Conservation (phyloP, 2,113 vertebrate genomes). For the Axis porcinus region DNA sequence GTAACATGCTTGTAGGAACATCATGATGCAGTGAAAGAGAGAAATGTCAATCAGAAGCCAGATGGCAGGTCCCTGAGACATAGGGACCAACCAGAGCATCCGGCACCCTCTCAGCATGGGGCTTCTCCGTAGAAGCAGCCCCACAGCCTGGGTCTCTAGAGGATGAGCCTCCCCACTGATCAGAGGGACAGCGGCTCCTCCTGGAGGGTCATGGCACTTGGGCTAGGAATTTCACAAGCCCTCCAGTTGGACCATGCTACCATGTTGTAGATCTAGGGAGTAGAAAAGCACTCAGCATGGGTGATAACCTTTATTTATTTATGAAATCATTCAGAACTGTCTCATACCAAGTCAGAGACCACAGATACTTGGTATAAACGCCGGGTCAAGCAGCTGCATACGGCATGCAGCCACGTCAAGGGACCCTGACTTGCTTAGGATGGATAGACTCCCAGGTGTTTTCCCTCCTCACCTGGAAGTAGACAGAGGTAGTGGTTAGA, state of each 20-base stretch:
- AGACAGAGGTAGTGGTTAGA: background rate
- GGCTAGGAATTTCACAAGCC: background rate
- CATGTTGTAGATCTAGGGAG: background rate
- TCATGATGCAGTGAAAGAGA: background rate
- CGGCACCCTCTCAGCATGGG: background rate
- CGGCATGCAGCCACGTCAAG: fast-evolving
- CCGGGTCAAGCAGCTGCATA: no score
- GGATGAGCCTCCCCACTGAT: background rate
- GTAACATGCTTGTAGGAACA: fast-evolving
- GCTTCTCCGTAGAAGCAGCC: background rate
- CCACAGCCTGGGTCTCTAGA: background rate
- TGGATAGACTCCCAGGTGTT: background rate
- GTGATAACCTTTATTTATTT: background rate
- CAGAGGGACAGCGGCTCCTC: background rate
- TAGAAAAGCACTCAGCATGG: no score
- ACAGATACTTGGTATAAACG: fast-evolving
- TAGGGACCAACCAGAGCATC: background rate
- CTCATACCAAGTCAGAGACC: background rate
- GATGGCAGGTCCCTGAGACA: background rate
- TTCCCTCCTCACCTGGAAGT: no score
- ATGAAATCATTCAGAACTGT: no score
- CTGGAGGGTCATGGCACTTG: background rate
- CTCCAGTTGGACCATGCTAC: no score
- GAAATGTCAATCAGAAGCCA: background rate
- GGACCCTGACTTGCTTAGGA: background rate